Percentiles rank a stretch among this genome's conserved stretches.
These are phyloP conservation scores for Drosophila subpulchrella DNA, from an alignment of 1,140 invertebrate species.

Conservation along the genomic window DNA sequence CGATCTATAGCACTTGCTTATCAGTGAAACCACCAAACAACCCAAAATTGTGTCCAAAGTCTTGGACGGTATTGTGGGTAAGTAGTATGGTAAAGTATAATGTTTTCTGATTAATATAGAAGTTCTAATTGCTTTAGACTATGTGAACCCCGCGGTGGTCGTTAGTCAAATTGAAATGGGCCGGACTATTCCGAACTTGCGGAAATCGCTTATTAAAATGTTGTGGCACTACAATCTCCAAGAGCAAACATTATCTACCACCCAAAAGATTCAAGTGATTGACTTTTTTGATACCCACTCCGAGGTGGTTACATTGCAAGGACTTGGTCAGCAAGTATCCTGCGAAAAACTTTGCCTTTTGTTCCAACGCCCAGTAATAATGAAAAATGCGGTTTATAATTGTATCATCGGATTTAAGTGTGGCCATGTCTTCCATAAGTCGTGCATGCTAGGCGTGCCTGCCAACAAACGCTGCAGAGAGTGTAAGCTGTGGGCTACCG, in stretches of 20 bases:
- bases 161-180: conserved; percentile 93
- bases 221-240: conserved; percentile 97
- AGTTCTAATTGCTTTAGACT: conserved; percentile 80
- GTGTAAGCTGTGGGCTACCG: conserved; percentile 74
- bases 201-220: conserved; percentile 97
- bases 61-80: conserved; percentile 85
- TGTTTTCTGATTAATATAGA: neutral
- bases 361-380: conserved; percentile 89
- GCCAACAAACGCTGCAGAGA: conserved; percentile 86
- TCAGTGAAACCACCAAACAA: conserved; percentile 94
- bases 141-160: conserved; percentile 95
- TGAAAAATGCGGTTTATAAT: conserved; percentile 88
- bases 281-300: conserved; percentile 96
- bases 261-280: conserved; percentile 93
- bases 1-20: conserved; percentile 97
- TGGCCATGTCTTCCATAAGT: conserved; percentile 94
- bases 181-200: conserved; percentile 94
- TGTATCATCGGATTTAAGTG: conserved; percentile 94
- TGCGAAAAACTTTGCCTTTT: conserved; percentile 91
- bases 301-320: conserved; percentile 90
- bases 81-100: neutral
- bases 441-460: conserved; percentile 88
- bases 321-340: conserved; percentile 90
- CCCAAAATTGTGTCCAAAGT: conserved; percentile 89
- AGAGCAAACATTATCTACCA: conserved; percentile 94